Conservation (phyloP, 1,140 invertebrate species). For the Zaprionus taronus region DNA sequence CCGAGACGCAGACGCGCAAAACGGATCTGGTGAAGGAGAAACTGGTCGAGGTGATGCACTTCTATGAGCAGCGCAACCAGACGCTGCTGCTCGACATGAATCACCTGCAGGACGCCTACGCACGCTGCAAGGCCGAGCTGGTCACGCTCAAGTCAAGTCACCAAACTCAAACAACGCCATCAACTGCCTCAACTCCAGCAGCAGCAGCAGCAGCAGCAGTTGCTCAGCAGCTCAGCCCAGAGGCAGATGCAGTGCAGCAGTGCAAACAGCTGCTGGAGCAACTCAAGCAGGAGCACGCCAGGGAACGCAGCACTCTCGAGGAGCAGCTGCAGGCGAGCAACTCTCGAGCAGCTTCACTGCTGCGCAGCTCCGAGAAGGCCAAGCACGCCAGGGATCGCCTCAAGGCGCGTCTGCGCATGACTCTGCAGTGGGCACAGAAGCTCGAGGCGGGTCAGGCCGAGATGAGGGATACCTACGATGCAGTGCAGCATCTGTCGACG, state of each 20-base stretch:
- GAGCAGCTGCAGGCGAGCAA: slow-evolving; percentile 52
- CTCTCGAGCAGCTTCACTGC: slow-evolving; percentile 30
- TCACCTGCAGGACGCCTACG: slow-evolving; percentile 86
- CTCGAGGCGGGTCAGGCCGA: slow-evolving; percentile 71
- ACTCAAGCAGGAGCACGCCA: slow-evolving; percentile 87
- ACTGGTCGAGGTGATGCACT: slow-evolving; percentile 86
- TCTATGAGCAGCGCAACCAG: slow-evolving; percentile 87
- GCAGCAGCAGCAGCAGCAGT: slow-evolving; percentile 85
- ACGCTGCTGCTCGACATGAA: slow-evolving; percentile 87
- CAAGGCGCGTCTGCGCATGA: slow-evolving; percentile 74
- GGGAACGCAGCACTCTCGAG: slow-evolving; percentile 82
- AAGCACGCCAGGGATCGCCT: slow-evolving; percentile 74
- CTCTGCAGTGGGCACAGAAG: slow-evolving; percentile 80
- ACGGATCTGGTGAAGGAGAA: slow-evolving; percentile 86
- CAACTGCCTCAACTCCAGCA: slow-evolving; percentile 54
- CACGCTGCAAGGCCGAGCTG: slow-evolving; percentile 86
- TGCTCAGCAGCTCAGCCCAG: slow-evolving; percentile 81
- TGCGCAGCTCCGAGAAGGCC: slow-evolving; percentile 65
- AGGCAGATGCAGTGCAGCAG: slow-evolving; percentile 87
- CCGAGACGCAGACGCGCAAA: slow-evolving; percentile 84
- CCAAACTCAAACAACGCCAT: too few species aligned
- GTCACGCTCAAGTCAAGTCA: slow-evolving; percentile 84
- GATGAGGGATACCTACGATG: slow-evolving; percentile 75
- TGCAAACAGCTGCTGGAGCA: slow-evolving; percentile 88
- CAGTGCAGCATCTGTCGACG: slow-evolving; percentile 74